These are phyloP conservation scores for Azemiops feae DNA, from an alignment of 2,113 vertebrate genomes.

Conservation along the genomic window DNA sequence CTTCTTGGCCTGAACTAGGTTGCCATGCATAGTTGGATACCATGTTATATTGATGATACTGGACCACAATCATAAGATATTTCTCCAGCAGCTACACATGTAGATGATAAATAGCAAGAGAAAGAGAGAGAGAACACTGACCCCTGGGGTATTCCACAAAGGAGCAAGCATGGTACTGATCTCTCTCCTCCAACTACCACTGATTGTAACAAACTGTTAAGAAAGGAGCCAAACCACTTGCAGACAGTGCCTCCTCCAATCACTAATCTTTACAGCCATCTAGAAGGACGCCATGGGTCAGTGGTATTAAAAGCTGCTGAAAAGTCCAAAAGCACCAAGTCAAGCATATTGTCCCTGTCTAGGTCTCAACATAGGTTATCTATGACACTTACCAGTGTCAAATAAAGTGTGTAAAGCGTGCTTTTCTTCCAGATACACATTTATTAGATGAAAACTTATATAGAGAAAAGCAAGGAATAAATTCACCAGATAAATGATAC, in stretches of 20 bases:
- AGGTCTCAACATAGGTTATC: not conserved
- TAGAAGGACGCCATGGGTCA: not conserved
- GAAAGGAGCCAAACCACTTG: not conserved
- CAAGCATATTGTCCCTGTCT: not conserved
- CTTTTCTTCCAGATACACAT: not conserved
- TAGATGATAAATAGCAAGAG: not conserved
- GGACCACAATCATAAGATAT: not conserved
- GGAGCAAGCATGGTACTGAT: not conserved
- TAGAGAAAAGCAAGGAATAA: not conserved
- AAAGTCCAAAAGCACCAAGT: not conserved
- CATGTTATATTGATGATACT: not conserved
- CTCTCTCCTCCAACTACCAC: not conserved
- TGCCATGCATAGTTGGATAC: not conserved
- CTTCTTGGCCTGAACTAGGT: not conserved
- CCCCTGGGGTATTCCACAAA: not conserved
- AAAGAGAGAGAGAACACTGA: not conserved
- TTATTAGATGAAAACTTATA: not conserved
- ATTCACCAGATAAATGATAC: not conserved
- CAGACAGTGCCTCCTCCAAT: not conserved
- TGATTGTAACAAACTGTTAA: not conserved
- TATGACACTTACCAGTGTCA: not conserved
- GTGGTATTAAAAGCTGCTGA: not conserved
- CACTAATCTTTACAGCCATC: not conserved
- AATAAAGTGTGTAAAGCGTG: not conserved
- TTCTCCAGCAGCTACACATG: not conserved